A percentile compares a stretch with the other conserved stretches of the same genome.
Evolutionary conservation across 2,113 vertebrate genomes (phyloP).

Genomic region (Myrmecophaga tridactyla): DNA sequence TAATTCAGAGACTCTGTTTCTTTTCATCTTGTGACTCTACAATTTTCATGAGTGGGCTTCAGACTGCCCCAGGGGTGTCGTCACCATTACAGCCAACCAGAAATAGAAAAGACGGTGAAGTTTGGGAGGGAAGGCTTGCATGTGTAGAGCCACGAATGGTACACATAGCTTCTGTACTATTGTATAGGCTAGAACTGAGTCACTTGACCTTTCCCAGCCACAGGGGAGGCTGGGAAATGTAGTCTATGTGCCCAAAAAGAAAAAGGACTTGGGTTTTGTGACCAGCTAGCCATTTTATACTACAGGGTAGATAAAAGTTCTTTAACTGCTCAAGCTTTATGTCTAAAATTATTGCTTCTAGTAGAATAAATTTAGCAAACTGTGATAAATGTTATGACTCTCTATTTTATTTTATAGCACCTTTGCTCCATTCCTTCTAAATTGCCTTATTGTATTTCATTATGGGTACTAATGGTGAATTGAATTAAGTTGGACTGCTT

Average conservation of each 20-base stretch:
- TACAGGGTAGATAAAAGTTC: constrained; percentile 31
- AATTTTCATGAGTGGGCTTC: not conserved
- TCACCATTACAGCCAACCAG: not conserved
- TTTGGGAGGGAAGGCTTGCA: not conserved
- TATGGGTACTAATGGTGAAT: constrained; percentile 73
- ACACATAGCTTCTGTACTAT: not conserved
- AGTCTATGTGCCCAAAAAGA: not conserved
- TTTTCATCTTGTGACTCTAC: not conserved
- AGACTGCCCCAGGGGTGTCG: too few relatives aligned
- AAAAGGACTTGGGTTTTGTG: not conserved
- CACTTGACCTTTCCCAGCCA: not conserved
- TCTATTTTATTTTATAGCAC: constrained; percentile 72
- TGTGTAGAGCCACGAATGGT: not conserved
- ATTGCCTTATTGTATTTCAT: constrained; percentile 71
- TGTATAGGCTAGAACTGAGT: not conserved
- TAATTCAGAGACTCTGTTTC: not conserved
- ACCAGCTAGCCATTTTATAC: not conserved
- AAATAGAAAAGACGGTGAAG: not conserved
- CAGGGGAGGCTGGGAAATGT: not conserved
- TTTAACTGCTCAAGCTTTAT: constrained; percentile 61
- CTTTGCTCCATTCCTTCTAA: constrained; percentile 62
- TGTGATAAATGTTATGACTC: constrained; percentile 75
- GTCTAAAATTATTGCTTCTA: constrained; percentile 58
- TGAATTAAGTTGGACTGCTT: constrained; percentile 75
- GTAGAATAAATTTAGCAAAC: constrained; percentile 61